These are phyloP conservation scores for Arge pagana DNA, from an alignment of 2,888 invertebrate genomes.

Conservation along the genomic window DNA sequence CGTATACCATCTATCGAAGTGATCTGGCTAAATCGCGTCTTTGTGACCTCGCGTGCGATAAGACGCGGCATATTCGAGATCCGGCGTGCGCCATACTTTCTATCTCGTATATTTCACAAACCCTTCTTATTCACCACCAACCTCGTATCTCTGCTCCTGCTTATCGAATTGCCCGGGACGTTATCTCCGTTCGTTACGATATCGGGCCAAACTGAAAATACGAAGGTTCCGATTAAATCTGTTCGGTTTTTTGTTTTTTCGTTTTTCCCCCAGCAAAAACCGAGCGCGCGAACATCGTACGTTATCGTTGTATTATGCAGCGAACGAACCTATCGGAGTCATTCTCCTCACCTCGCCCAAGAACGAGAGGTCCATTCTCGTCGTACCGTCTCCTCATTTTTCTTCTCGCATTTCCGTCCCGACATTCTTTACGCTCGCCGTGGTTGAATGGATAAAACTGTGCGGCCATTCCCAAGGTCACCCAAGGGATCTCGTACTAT, in stretches of 20 bases:
- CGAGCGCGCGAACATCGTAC: too few relatives aligned
- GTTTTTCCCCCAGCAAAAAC: too few relatives aligned
- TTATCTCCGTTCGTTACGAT: too few relatives aligned
- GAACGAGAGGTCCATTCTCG: neutral
- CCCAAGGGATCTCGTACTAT: neutral
- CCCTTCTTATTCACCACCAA: too few relatives aligned
- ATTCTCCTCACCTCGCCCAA: neutral
- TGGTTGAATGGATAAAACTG: neutral
- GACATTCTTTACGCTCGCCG: neutral
- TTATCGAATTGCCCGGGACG: too few relatives aligned
- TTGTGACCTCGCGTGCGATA: conserved; percentile 4
- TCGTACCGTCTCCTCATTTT: too few relatives aligned
- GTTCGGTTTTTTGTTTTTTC: too few relatives aligned
- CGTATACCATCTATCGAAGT: too few relatives aligned
- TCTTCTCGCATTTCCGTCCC: neutral
- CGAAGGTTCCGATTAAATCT: too few relatives aligned
- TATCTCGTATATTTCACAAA: conserved; percentile 15
- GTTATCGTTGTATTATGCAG: conserved; percentile 14
- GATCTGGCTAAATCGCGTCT: too few relatives aligned
- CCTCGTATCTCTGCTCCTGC: too few relatives aligned
- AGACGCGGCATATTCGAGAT: conserved; percentile 19
- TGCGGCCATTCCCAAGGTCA: conserved; percentile 11
- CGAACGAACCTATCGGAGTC: neutral
- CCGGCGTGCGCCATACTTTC: conserved; percentile 17
- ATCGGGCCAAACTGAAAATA: too few relatives aligned